These are phyloP conservation scores for Spea multiplicata DNA, from an alignment of 2,113 vertebrate species.

Conservation along the genomic window DNA sequence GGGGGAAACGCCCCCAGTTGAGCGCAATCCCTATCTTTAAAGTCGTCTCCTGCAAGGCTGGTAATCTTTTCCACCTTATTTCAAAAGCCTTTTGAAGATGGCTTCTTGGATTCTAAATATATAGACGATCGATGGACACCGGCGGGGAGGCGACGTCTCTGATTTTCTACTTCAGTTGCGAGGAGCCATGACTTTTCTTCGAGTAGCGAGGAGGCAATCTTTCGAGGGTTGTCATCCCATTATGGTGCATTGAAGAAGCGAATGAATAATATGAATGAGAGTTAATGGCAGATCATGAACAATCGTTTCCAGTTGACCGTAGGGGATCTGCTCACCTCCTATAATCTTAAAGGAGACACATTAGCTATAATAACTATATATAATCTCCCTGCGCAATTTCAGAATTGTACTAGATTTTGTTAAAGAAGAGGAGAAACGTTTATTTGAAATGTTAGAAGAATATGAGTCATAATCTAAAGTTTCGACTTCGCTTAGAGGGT, in stretches of 20 bases:
- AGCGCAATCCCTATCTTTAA: too few species aligned
- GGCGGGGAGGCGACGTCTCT: not conserved
- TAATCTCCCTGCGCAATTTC: too few species aligned
- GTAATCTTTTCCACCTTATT: not conserved
- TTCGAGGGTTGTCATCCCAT: not conserved
- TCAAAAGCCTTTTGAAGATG: not conserved
- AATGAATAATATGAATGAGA: not conserved
- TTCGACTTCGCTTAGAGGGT: too few species aligned
- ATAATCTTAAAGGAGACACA: too few species aligned
- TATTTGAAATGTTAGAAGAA: too few species aligned
- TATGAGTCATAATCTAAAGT: too few species aligned
- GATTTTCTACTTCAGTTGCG: not conserved
- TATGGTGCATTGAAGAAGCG: not conserved
- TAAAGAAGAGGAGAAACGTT: too few species aligned
- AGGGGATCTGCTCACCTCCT: too few species aligned
- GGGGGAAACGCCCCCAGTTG: too few species aligned
- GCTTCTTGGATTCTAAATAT: not conserved
- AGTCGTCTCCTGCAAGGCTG: not conserved
- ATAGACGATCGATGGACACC: not conserved
- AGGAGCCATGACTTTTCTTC: not conserved
- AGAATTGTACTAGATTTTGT: too few species aligned
- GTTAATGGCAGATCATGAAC: not conserved
- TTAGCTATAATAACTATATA: too few species aligned
- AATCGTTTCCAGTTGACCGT: too few species aligned
- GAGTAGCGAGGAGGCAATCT: not conserved